Evolutionary conservation across 2,113 vertebrate genomes (phyloP), one percentile per base, ranked within the genome.

Genomic region (Catharus minimus): DNA sequence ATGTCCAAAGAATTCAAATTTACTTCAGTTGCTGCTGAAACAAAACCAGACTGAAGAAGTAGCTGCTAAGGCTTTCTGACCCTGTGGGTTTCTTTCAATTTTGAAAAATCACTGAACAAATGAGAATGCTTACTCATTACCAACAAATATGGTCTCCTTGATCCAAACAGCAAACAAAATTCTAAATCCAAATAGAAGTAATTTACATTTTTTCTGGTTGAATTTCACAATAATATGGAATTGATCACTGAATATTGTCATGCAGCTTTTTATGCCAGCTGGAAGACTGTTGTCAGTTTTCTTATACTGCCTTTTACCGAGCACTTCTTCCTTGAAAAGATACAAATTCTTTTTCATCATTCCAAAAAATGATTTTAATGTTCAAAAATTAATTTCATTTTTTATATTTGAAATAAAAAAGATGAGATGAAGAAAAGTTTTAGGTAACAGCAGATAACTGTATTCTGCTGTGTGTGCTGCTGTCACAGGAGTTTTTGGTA

Each of bases 291-390:
- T 12, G 14, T 12, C 24, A 44, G 15, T 57, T 74, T 84, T 77
- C 15, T 49, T 49, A 39, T 44, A 20, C 2, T 43, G 8, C 1
- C 6, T 75, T 88, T 53, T 66, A 19, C 3, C 73, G 62, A 78
- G 28, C 0, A 24, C 13, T 49, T 85, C 32, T 82, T 78, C 52
- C 28, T 38, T 71, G 24, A 90, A 85, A 82, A 82, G 5, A 20
- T 5, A 4, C 7, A 15, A 46, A 74, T 57, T 69, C 1, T 47
- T 84, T 82, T 65, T 81, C 3, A 8, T 49, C 13, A 3, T 2
- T 5, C 17, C 1, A 0, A 19, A 33, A 77, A 47, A 27, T 21
- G 27, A 27, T 53, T 82, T 16, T 62, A 41, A 15, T 2, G 2
- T 14, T 53, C 7, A 75, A 44, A 85, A 88, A 46, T 49, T 2